Conservation (phyloP, 2,113 vertebrate genomes). For the Anguilla rostrata region DNA sequence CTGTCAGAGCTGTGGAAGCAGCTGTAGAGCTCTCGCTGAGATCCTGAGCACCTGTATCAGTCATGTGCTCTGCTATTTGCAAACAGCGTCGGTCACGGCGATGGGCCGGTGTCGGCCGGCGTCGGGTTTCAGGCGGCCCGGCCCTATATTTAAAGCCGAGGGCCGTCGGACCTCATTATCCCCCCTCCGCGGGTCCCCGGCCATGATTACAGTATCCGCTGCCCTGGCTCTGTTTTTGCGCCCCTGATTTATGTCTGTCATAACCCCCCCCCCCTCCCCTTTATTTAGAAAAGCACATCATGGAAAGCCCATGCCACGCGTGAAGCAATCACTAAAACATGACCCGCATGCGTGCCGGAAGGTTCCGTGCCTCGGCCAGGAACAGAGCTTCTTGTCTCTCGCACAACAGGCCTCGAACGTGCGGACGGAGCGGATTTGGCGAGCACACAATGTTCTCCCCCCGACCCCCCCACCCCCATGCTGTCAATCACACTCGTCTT, state of each 20-base stretch:
- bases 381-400: background rate
- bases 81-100: background rate
- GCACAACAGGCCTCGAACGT: background rate
- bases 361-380: background rate
- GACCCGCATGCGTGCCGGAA: background rate
- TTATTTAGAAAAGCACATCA: conserved; percentile 10
- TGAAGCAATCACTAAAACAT: background rate
- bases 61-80: conserved; percentile 18
- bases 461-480: no score
- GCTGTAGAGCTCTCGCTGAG: background rate
- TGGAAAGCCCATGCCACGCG: background rate
- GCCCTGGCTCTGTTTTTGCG: background rate
- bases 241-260: background rate
- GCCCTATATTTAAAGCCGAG: conserved; percentile 12
- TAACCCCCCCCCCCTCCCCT: background rate
- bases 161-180: background rate
- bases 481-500: background rate
- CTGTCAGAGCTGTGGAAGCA: background rate
- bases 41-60: background rate
- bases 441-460: background rate
- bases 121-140: background rate
- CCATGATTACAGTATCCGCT: conserved; percentile 1
- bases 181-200: background rate
- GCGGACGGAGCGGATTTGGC: background rate
- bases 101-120: conserved; percentile 12